These are phyloP conservation scores for Mesodorylaimus sp. DNA, from an alignment of 2,888 invertebrate genomes.

Conservation along the genomic window DNA sequence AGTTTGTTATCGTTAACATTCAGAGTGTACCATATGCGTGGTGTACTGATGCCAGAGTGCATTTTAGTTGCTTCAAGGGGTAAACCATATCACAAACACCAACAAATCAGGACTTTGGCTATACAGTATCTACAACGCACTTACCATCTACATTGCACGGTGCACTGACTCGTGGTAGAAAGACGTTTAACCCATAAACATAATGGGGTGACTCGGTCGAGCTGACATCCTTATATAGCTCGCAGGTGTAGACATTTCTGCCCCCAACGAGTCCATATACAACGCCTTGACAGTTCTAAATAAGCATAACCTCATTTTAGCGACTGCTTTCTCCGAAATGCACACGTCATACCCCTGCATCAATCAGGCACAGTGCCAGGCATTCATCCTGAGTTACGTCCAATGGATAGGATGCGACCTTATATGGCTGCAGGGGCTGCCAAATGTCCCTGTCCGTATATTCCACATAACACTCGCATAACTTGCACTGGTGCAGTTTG, in stretches of 20 bases:
- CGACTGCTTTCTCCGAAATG: not conserved
- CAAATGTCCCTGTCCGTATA: constrained; percentile 24
- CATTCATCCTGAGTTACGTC: constrained; percentile 24
- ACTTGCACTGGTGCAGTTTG: constrained; percentile 13
- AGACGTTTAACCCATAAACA: not conserved
- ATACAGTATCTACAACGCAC: too few species aligned
- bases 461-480: constrained; percentile 25
- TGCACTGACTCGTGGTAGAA: too few species aligned
- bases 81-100: too few species aligned
- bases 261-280: constrained; percentile 27
- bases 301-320: not conserved
- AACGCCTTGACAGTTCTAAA: constrained; percentile 22
- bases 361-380: constrained; percentile 22
- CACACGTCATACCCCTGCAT: constrained; percentile 14
- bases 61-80: too few species aligned
- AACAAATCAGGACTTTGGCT: too few species aligned
- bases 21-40: too few species aligned
- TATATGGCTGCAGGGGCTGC: constrained; percentile 20
- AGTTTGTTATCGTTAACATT: too few species aligned
- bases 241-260: constrained; percentile 25
- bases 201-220: not conserved
- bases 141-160: too few species aligned
- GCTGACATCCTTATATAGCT: constrained; percentile 18
- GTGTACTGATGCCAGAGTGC: too few species aligned
- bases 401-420: constrained; percentile 21